Evolutionary conservation across 2,888 invertebrate species (phyloP).

Genomic region (Apotomis turbidana): DNA sequence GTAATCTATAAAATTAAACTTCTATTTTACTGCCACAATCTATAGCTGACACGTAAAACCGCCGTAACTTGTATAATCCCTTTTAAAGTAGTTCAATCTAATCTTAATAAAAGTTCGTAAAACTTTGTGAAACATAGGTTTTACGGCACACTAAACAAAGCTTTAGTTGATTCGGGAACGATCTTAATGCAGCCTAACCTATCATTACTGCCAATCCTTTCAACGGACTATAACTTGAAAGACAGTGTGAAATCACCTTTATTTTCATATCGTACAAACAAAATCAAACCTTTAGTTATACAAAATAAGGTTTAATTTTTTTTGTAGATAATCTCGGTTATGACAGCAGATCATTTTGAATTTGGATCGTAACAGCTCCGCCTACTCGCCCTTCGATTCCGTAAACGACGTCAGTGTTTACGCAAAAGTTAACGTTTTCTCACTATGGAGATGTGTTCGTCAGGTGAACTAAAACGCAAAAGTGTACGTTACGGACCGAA

Average conservation of each 20-base stretch:
- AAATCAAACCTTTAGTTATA: conserved; percentile 28
- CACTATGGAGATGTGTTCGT: conserved; percentile 25
- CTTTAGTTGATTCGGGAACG: conserved; percentile 47
- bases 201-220: conserved; percentile 68
- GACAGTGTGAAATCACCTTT: conserved; percentile 52
- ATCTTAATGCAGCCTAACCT: conserved; percentile 54
- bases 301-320: conserved; percentile 34
- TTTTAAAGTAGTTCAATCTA: conserved; percentile 30
- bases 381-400: conserved; percentile 53
- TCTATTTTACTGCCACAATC: conserved; percentile 24
- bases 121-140: conserved; percentile 28
- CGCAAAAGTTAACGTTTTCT: conserved; percentile 41
- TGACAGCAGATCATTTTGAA: conserved; percentile 65
- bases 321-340: conserved; percentile 43
- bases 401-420: conserved; percentile 46
- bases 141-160: conserved; percentile 43
- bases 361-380: conserved; percentile 56
- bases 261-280: conserved; percentile 1
- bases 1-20: conserved; percentile 16
- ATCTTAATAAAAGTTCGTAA: conserved; percentile 28
- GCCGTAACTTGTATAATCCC: conserved; percentile 23
- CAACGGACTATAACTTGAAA: conserved; percentile 48
- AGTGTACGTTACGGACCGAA: conserved; percentile 24
- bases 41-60: conserved; percentile 16
- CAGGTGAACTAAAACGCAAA: conserved; percentile 40